Evolutionary conservation across 2,888 invertebrate species (phyloP).

Genomic region (Leucozona laternaria): DNA sequence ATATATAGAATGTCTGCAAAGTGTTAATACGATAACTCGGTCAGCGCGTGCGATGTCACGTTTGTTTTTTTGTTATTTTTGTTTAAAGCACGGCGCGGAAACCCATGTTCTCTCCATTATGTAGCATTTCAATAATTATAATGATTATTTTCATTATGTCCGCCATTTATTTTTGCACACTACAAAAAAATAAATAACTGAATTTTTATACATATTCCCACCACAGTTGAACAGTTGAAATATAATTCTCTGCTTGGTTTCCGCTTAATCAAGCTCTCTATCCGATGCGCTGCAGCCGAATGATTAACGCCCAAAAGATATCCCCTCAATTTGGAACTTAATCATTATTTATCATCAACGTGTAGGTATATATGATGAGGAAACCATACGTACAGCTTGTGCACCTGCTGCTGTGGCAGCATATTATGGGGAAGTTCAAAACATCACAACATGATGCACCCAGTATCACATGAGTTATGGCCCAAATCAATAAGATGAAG

Average conservation of each 20-base stretch:
- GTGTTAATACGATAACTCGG: conserved; percentile 55
- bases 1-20: neutral
- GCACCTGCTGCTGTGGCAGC: conserved; percentile 47
- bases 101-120: conserved; percentile 50
- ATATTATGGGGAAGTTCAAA: conserved; percentile 25
- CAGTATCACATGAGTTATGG: conserved; percentile 64
- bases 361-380: neutral
- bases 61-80: conserved; percentile 23
- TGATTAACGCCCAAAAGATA: conserved; percentile 74
- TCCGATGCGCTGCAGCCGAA: conserved; percentile 26
- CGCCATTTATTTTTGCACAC: conserved; percentile 25
- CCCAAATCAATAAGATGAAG: conserved; percentile 68
- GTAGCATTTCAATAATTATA: conserved; percentile 61
- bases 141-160: conserved; percentile 52
- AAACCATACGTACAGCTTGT: conserved; percentile 49
- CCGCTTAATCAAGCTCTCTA: conserved; percentile 58
- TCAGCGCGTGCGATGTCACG: conserved; percentile 56
- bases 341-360: conserved; percentile 72
- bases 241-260: conserved; percentile 28
- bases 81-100: conserved; percentile 48
- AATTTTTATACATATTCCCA: conserved; percentile 41
- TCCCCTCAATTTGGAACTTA: conserved; percentile 71
- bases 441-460: conserved; percentile 30
- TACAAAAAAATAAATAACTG: neutral
- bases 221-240: conserved; percentile 15